phyloP scores from a whole-genome alignment of 2,888 invertebrate genomes.

The Pollenia griseotomentosa region DNA sequence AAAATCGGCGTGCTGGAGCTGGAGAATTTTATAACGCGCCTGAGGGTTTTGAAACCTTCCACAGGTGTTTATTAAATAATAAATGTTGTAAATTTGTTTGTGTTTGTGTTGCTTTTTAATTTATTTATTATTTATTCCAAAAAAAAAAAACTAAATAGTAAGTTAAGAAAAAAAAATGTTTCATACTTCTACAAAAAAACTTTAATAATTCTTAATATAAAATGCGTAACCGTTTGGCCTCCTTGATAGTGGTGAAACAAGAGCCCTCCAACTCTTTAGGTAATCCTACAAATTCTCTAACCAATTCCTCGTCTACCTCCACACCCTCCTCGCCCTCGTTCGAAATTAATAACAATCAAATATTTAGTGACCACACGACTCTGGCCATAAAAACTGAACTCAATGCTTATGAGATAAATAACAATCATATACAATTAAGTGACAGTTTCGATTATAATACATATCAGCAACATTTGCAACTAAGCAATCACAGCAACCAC shows the following conservation, averaged over 20 bases:
- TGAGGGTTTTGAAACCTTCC: slow-evolving; percentile 80
- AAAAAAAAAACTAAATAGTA: not conserved
- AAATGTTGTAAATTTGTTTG: slow-evolving; percentile 46
- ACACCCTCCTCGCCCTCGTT: slow-evolving; percentile 43
- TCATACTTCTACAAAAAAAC: slow-evolving; percentile 9
- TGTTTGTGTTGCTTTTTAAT: slow-evolving; percentile 32
- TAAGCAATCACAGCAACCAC: slow-evolving; percentile 31
- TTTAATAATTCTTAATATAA: slow-evolving; percentile 72
- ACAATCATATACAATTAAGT: slow-evolving; percentile 77
- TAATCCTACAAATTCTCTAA: slow-evolving; percentile 50
- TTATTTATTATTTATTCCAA: not conserved
- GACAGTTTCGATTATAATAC: slow-evolving; percentile 54
- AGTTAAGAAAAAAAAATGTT: slow-evolving; percentile 29
- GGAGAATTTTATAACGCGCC: slow-evolving; percentile 79
- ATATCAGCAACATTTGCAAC: slow-evolving; percentile 25
- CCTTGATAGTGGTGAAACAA: slow-evolving; percentile 84
- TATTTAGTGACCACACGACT: slow-evolving; percentile 30
- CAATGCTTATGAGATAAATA: slow-evolving; percentile 79
- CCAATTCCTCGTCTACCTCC: not conserved
- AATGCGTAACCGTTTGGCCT: slow-evolving; percentile 84
- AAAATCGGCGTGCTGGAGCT: slow-evolving; percentile 82
- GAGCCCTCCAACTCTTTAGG: slow-evolving; percentile 78
- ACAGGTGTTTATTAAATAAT: slow-evolving; percentile 82
- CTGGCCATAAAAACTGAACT: slow-evolving; percentile 78
- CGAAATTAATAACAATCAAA: slow-evolving; percentile 71